These are phyloP conservation scores for Nettapus auritus DNA, from an alignment of 2,113 vertebrate genomes.

Conservation along the genomic window DNA sequence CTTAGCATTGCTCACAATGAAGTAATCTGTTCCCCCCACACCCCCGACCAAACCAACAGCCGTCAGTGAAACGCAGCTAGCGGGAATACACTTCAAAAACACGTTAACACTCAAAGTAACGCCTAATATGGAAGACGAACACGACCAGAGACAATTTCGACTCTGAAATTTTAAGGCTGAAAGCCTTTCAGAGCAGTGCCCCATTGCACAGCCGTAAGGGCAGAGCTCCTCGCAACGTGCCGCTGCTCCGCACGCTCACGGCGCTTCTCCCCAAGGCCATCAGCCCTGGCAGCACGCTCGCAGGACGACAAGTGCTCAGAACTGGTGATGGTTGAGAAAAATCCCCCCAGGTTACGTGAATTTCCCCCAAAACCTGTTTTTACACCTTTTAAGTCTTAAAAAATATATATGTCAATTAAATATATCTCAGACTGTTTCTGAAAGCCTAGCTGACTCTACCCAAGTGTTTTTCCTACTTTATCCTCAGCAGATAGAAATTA, in stretches of 20 bases:
- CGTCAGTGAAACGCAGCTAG: background rate
- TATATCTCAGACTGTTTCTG: background rate
- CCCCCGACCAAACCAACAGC: background rate
- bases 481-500: background rate
- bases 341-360: background rate
- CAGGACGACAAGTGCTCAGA: background rate
- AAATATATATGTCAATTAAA: too few relatives aligned
- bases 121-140: background rate
- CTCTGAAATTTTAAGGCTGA: background rate
- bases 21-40: background rate
- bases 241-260: fast-evolving
- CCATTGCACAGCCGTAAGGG: background rate
- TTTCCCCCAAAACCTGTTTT: background rate
- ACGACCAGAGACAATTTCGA: background rate
- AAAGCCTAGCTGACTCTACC: background rate
- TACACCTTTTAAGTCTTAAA: background rate
- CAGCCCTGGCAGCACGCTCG: background rate
- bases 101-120: background rate
- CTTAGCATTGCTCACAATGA: background rate
- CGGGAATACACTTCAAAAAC: background rate
- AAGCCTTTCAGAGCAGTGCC: background rate
- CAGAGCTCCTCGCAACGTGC: background rate
- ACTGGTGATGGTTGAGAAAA: background rate
- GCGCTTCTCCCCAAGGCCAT: background rate
- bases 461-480: background rate